These are phyloP conservation scores for Motacilla tschutschensis DNA, from an alignment of 2,113 vertebrate species.

Conservation along the genomic window DNA sequence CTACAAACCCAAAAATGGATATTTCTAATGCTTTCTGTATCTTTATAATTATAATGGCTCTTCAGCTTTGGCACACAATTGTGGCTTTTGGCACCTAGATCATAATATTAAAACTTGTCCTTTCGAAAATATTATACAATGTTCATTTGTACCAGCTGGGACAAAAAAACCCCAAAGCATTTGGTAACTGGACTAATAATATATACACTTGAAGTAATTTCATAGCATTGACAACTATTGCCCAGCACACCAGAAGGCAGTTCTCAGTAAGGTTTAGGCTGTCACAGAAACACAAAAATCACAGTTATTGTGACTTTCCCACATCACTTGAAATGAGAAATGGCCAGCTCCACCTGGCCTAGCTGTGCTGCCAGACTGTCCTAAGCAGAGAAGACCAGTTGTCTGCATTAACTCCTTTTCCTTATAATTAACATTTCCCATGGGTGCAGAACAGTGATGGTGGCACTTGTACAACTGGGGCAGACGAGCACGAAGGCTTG, in stretches of 20 bases:
- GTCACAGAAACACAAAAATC: background rate
- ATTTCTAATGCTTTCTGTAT: background rate
- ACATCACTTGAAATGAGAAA: background rate
- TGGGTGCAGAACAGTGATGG: background rate
- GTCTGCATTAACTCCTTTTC: background rate
- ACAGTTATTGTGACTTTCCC: background rate
- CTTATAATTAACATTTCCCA: background rate
- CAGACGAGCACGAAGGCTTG: rapidly evolving
- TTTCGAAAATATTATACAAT: background rate
- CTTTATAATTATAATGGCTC: background rate
- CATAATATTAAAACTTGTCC: background rate
- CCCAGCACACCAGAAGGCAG: background rate
- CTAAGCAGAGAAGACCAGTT: background rate
- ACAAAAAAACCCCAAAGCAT: background rate
- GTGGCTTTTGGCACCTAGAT: background rate
- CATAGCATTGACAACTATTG: background rate
- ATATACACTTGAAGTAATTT: background rate
- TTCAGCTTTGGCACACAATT: background rate
- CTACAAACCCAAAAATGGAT: background rate
- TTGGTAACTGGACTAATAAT: background rate
- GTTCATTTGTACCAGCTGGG: background rate
- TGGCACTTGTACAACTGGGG: rapidly evolving
- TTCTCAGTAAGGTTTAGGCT: background rate
- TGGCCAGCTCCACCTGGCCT: background rate
- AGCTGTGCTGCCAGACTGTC: background rate